Evolutionary conservation across 2,797 vertebrate genomes (phyloP).

Genomic region (Labroides dimidiatus): DNA sequence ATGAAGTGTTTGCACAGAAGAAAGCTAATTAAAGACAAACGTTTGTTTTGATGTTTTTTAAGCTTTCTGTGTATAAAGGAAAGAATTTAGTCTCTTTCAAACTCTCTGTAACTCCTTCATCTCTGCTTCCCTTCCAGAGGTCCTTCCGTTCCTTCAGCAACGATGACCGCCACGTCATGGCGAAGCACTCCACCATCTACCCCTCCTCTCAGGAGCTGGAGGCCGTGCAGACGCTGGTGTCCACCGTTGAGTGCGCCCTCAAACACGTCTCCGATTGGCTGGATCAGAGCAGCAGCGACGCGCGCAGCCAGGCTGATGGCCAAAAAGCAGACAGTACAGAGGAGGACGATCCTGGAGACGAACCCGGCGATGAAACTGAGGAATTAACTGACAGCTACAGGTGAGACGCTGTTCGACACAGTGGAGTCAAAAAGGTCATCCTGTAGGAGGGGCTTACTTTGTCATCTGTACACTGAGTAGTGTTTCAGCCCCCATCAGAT

Average conservation of each 20-base stretch:
- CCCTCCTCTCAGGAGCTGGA: conserved; percentile 97
- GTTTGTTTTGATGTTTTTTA: not conserved
- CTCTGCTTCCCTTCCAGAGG: conserved; percentile 85
- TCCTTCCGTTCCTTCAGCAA: conserved; percentile 98
- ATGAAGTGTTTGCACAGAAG: not conserved
- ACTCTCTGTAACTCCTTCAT: not conserved
- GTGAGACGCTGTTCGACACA: conserved; percentile 21
- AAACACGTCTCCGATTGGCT: conserved; percentile 98
- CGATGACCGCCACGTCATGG: conserved; percentile 99
- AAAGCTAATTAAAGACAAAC: too few relatives aligned
- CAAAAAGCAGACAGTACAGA: conserved; percentile 76
- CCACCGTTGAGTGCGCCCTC: conserved; percentile 96
- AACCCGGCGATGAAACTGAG: conserved; percentile 54
- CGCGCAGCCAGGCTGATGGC: conserved; percentile 52
- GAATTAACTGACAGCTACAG: conserved; percentile 85
- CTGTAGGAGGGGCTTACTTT: not conserved
- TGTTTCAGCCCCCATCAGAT: too few relatives aligned
- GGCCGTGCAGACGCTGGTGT: conserved; percentile 97
- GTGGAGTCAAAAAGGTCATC: not conserved
- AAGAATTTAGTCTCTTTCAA: not conserved
- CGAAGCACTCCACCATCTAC: conserved; percentile 98
- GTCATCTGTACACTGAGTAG: too few relatives aligned
- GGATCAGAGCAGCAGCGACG: conserved; percentile 85
- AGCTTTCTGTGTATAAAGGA: not conserved
- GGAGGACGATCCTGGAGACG: conserved; percentile 70